phyloP scores from a whole-genome alignment of 2,888 invertebrate genomes.

The Neoascia interrupta region DNA sequence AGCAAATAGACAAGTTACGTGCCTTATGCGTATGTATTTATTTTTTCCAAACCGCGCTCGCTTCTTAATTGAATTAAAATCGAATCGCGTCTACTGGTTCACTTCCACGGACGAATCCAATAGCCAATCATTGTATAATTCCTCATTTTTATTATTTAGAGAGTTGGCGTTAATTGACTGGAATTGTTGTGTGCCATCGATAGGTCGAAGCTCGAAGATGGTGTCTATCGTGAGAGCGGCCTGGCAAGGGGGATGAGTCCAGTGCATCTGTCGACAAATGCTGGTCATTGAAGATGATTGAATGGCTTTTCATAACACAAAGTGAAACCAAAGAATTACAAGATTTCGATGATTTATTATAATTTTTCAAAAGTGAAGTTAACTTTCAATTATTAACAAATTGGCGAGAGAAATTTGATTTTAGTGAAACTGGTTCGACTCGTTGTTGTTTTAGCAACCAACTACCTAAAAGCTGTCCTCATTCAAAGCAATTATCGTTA shows the following conservation, averaged over 20 bases:
- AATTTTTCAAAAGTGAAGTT: conserved; percentile 13
- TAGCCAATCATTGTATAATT: conserved; percentile 25
- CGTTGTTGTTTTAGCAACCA: too few relatives aligned
- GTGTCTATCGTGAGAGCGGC: conserved; percentile 2
- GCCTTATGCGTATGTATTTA: background rate
- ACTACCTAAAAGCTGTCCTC: too few relatives aligned
- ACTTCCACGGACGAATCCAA: conserved; percentile 35
- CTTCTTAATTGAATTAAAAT: conserved; percentile 51
- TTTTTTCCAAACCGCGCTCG: background rate
- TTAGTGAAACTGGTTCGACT: too few relatives aligned
- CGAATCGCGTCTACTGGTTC: conserved; percentile 10
- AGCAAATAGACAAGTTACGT: background rate
- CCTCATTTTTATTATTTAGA: conserved; percentile 42
- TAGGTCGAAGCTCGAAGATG: background rate
- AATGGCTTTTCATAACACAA: conserved; percentile 13
- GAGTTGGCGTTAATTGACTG: conserved; percentile 54
- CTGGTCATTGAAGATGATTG: conserved; percentile 36
- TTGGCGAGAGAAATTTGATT: background rate
- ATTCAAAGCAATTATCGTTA: too few relatives aligned
- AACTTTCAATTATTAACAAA: conserved; percentile 19
- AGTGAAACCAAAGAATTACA: conserved; percentile 8
- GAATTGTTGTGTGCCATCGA: conserved; percentile 39
- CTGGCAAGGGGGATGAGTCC: background rate
- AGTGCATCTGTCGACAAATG: background rate
- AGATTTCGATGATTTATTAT: conserved; percentile 6